Conservation (phyloP, 2,113 vertebrate species). For the Protomyctophum bolini region DNA sequence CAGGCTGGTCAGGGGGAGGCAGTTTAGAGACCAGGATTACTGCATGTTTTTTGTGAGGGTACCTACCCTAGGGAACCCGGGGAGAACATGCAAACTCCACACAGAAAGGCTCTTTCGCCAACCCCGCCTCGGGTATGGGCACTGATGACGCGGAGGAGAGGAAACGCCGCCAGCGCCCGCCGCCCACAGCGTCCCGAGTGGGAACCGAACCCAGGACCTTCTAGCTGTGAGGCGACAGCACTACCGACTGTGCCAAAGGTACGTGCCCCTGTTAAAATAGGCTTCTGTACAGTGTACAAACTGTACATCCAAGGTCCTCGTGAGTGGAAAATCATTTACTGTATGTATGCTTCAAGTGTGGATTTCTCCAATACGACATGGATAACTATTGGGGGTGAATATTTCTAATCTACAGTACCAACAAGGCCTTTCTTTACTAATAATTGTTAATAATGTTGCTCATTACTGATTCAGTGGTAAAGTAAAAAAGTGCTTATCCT, state of each 20-base stretch:
- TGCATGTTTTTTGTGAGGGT: no score
- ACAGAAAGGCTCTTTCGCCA: no score
- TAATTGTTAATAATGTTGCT: neutral
- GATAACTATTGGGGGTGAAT: neutral
- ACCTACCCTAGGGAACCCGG: no score
- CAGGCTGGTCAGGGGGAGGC: no score
- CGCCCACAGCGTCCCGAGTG: no score
- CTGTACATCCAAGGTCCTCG: neutral
- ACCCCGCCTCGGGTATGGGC: no score
- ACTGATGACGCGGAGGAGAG: no score
- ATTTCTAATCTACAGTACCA: neutral
- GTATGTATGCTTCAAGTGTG: constrained; percentile 1
- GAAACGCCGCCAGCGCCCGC: no score
- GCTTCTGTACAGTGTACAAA: neutral
- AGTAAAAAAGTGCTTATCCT: neutral
- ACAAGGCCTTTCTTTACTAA: neutral
- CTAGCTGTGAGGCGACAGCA: no score
- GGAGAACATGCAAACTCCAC: no score
- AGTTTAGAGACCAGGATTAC: no score
- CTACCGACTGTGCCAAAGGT: neutral
- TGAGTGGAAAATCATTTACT: neutral
- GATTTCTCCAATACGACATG: neutral
- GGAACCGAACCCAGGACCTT: no score
- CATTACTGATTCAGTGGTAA: neutral
- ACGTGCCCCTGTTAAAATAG: neutral